Evolutionary conservation across 2,113 vertebrate genomes (phyloP).

Genomic region (Ammodytes marinus): DNA sequence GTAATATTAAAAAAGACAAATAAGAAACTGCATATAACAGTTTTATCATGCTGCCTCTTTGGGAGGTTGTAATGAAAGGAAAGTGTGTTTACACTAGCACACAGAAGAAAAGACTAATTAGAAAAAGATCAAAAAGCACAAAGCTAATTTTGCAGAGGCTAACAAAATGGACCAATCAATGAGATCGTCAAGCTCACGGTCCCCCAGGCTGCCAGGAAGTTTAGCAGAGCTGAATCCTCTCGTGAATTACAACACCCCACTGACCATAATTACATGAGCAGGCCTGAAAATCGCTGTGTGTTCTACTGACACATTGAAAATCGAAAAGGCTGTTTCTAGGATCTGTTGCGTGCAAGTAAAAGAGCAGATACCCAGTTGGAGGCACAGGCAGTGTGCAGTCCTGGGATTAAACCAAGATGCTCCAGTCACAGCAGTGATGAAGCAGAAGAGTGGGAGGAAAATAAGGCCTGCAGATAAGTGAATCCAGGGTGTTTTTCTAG

Average conservation of each 20-base stretch:
- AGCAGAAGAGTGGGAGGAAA: slow-evolving; percentile 10
- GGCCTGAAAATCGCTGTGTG: slow-evolving; percentile 37
- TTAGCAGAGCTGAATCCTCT: slow-evolving; percentile 46
- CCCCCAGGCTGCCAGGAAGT: slow-evolving; percentile 67
- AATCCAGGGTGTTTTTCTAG: slow-evolving; percentile 28
- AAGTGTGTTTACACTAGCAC: slow-evolving; percentile 35
- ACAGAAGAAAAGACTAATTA: slow-evolving; percentile 33
- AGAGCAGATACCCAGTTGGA: slow-evolving; percentile 38
- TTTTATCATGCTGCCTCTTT: neutral
- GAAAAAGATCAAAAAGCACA: slow-evolving; percentile 42
- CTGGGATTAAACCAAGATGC: slow-evolving; percentile 18
- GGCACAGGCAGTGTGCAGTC: neutral
- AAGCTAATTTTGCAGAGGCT: slow-evolving; percentile 41
- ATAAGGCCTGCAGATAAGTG: slow-evolving; percentile 35
- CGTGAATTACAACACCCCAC: slow-evolving; percentile 46
- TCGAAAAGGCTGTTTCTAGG: slow-evolving; percentile 48
- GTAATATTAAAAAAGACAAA: neutral
- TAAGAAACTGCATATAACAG: neutral
- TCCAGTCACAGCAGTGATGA: slow-evolving; percentile 13
- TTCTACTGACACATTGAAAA: slow-evolving; percentile 61
- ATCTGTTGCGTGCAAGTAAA: slow-evolving; percentile 43
- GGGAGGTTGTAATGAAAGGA: neutral
- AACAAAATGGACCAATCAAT: slow-evolving; percentile 59
- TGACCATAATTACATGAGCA: slow-evolving; percentile 56
- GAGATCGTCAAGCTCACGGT: slow-evolving; percentile 45